These are phyloP conservation scores for Ophion slaviceki DNA, from an alignment of 2,888 invertebrate species.

Conservation along the genomic window DNA sequence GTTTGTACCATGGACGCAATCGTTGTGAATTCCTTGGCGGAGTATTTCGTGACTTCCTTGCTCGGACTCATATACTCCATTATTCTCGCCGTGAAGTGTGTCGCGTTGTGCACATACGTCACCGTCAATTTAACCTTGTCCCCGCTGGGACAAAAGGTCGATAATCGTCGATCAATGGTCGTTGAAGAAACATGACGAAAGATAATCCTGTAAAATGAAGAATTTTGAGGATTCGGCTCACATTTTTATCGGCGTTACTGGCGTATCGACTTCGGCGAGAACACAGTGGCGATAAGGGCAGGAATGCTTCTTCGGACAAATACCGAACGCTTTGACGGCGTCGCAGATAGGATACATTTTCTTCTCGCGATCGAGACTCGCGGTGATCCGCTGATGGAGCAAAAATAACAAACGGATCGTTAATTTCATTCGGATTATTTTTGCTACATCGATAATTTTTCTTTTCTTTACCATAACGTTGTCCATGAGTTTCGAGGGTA, in stretches of 20 bases:
- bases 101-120: conserved; percentile 85
- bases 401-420: conserved; percentile 12
- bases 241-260: conserved; percentile 83
- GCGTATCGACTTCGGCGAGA: conserved; percentile 85
- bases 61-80: conserved; percentile 82
- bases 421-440: background rate
- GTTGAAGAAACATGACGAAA: background rate
- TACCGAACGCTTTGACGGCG: conserved; percentile 87
- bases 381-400: conserved; percentile 67
- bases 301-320: conserved; percentile 85
- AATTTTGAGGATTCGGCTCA: conserved; percentile 57
- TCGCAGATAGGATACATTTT: conserved; percentile 86
- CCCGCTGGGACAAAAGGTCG: conserved; percentile 71
- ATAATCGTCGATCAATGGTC: conserved; percentile 25
- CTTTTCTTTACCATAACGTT: conserved; percentile 76
- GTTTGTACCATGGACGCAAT: conserved; percentile 72
- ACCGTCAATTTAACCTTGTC: conserved; percentile 76
- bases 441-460: background rate
- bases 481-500: conserved; percentile 77
- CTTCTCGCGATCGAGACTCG: conserved; percentile 82
- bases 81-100: conserved; percentile 86
- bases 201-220: background rate
- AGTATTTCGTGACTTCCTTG: conserved; percentile 66
- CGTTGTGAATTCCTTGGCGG: conserved; percentile 71
- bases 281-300: conserved; percentile 87